These are phyloP conservation scores for Sciaenops ocellatus DNA, from an alignment of 2,797 vertebrate species.

Conservation along the genomic window DNA sequence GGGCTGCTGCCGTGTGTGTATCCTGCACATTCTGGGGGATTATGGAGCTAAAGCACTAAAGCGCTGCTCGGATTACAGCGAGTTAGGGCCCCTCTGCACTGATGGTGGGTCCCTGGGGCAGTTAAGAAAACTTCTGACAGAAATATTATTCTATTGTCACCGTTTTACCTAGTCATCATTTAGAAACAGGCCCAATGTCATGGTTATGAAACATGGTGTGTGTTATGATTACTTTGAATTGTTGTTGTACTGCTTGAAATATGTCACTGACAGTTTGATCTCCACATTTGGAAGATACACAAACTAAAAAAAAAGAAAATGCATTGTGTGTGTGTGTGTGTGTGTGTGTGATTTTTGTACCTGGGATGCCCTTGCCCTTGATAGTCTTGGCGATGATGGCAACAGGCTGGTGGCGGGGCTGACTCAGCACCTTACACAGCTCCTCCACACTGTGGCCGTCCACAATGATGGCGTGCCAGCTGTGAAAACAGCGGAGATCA, in stretches of 20 bases:
- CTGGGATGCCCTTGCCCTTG: slow-evolving; percentile 93
- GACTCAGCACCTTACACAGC: slow-evolving; percentile 92
- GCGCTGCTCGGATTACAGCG: slow-evolving; percentile 58
- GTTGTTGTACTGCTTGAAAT: neutral
- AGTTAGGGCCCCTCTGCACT: slow-evolving; percentile 34
- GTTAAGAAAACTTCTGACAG: slow-evolving; percentile 30
- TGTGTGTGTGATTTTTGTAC: slow-evolving; percentile 73
- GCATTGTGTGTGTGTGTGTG: neutral
- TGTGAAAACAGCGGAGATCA: slow-evolving; percentile 59
- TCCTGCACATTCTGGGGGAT: slow-evolving; percentile 78
- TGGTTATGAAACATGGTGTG: neutral
- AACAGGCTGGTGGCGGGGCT: slow-evolving; percentile 91
- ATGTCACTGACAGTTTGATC: neutral
- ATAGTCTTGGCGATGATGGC: slow-evolving; percentile 94
- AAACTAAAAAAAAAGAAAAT: too few relatives aligned
- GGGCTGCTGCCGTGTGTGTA: slow-evolving; percentile 37
- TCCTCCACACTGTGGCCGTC: slow-evolving; percentile 96
- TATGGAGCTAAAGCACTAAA: slow-evolving; percentile 62
- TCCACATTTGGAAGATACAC: neutral
- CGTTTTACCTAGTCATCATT: slow-evolving; percentile 17
- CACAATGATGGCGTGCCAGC: slow-evolving; percentile 92
- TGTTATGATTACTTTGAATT: neutral
- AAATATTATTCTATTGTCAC: slow-evolving; percentile 19
- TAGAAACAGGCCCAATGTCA: neutral
- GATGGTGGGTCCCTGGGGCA: neutral